Evolutionary conservation across 2,888 invertebrate genomes (phyloP), one percentile per base, ranked within the genome.

Genomic region (Plusia festucae): DNA sequence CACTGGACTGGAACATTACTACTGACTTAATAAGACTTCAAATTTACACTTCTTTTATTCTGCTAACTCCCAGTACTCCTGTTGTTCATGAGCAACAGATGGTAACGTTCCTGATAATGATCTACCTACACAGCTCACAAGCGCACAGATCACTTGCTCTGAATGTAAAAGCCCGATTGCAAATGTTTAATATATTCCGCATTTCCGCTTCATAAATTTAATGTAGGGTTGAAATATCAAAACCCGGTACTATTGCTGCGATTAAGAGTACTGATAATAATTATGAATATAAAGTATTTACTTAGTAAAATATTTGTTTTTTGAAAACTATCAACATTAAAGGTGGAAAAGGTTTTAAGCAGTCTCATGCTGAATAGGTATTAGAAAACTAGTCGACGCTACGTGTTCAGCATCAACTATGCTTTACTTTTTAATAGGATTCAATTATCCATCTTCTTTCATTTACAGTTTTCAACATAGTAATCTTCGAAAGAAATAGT

Each of bases 1-100:
- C 8, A 93, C 73, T 0, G 93, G 87, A 63, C 93, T 93, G 72
- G 0, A 63, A 64, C 7, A 61, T 11, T 52, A 52, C 5, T 11
- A n/a, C n/a, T n/a, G n/a, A n/a, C n/a, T n/a, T n/a, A n/a, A n/a
- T n/a, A n/a, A n/a, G n/a, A n/a, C n/a, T n/a, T n/a, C n/a, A n/a
- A n/a, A n/a, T n/a, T n/a, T n/a, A n/a, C n/a, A n/a, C n/a, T n/a
- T n/a, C n/a, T n/a, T n/a, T n/a, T n/a, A n/a, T n/a, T n/a, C n/a
- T n/a, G n/a, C n/a, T n/a, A n/a, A n/a, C n/a, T n/a, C n/a, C n/a
- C n/a, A n/a, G n/a, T n/a, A n/a, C n/a, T n/a, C n/a, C 8, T 44
- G 52, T 15, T 11, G 18, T 15, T 1, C 7, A 11, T 20, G 1
- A 7, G 16, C 8, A 44, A 0, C 20, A 49, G 1, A n/a, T 18